A percentile compares a stretch with the other conserved stretches of the same genome.
Conservation (phyloP, 2,888 invertebrate genomes). For the Apotomis turbidana region DNA sequence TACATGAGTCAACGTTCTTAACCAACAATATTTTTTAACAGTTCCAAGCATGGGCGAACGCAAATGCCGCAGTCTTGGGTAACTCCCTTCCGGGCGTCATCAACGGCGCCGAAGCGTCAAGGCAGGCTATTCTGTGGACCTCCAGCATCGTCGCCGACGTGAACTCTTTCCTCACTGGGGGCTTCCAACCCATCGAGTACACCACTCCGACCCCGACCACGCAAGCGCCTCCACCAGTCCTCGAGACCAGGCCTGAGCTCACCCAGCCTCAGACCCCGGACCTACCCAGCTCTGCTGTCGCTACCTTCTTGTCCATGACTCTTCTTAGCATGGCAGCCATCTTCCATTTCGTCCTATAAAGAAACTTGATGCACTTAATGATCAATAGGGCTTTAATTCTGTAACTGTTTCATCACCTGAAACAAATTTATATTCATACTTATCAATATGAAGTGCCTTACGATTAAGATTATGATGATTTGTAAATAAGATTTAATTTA, state of each 20-base stretch:
- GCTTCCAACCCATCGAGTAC: slow-evolving; percentile 45
- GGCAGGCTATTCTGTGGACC: slow-evolving; percentile 59
- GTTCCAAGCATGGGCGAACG: slow-evolving; percentile 67
- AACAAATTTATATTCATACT: neutral
- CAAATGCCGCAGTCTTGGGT: slow-evolving; percentile 52
- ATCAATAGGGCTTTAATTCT: neutral
- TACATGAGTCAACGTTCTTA: too few relatives aligned
- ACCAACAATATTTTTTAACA: slow-evolving; percentile 47
- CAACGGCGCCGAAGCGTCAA: slow-evolving; percentile 51
- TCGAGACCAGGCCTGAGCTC: slow-evolving; percentile 42
- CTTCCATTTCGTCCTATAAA: slow-evolving; percentile 58
- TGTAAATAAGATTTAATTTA: slow-evolving; percentile 26
- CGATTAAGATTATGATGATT: slow-evolving; percentile 4
- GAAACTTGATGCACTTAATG: neutral
- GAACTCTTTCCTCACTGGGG: slow-evolving; percentile 56
- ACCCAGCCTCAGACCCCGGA: slow-evolving; percentile 59
- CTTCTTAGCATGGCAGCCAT: slow-evolving; percentile 54
- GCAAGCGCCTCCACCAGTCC: slow-evolving; percentile 43
- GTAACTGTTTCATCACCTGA: neutral
- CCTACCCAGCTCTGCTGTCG: slow-evolving; percentile 61
- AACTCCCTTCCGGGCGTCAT: slow-evolving; percentile 49
- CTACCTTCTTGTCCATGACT: slow-evolving; percentile 56
- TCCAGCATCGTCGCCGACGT: slow-evolving; percentile 54
- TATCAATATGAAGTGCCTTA: slow-evolving; percentile 22
- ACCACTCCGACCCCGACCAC: slow-evolving; percentile 46